Conservation (phyloP, 2,888 invertebrate species). For the Chorisops tibialis region DNA sequence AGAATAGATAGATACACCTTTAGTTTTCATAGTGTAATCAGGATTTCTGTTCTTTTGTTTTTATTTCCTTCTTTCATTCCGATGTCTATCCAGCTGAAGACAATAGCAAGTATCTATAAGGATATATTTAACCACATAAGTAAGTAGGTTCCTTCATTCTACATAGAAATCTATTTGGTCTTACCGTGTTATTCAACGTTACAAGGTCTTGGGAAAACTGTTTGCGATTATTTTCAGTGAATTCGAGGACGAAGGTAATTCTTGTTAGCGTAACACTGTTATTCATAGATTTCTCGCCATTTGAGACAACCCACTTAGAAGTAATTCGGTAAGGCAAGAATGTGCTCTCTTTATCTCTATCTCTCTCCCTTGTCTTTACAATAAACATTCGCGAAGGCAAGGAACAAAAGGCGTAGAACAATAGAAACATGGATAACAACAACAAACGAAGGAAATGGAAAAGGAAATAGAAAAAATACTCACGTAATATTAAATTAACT, state of each 20-base stretch:
- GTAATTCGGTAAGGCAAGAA: slow-evolving; percentile 26
- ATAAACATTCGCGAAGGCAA: too few relatives aligned
- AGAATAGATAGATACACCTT: too few relatives aligned
- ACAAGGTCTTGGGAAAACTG: neutral
- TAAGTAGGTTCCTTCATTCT: neutral
- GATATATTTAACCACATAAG: too few relatives aligned
- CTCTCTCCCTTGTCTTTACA: neutral
- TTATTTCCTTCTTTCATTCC: too few relatives aligned
- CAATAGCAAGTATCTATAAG: too few relatives aligned
- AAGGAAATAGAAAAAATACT: neutral
- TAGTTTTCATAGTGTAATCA: too few relatives aligned
- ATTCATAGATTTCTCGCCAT: slow-evolving; percentile 25
- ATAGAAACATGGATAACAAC: neutral
- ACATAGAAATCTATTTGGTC: slow-evolving; percentile 6
- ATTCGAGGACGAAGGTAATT: slow-evolving; percentile 18
- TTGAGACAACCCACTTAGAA: slow-evolving; percentile 28
- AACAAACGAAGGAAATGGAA: slow-evolving; percentile 2
- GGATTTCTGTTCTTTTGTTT: too few relatives aligned
- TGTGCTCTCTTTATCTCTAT: neutral
- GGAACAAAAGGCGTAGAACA: neutral
- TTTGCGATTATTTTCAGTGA: slow-evolving; percentile 13
- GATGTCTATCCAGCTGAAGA: too few relatives aligned
- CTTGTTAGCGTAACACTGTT: slow-evolving; percentile 18
- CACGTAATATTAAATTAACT: slow-evolving; percentile 14
- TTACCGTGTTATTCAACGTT: neutral